Conservation (phyloP, 2,888 invertebrate species). For the Cantharis flavilabris region DNA sequence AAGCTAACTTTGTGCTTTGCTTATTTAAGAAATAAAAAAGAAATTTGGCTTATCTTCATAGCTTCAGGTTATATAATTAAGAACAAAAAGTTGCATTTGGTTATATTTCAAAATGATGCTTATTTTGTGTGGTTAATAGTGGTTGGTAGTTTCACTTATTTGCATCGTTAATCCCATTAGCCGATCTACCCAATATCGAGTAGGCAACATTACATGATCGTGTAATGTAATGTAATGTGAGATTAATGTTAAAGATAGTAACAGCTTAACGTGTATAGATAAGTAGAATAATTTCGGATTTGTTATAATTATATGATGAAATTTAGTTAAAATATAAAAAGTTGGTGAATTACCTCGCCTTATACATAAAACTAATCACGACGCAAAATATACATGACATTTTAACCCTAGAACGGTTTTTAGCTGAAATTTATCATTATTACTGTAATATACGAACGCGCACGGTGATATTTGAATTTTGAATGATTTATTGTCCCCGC, state of each 20-base stretch:
- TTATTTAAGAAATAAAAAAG: not conserved
- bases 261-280: not conserved
- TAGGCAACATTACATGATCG: not conserved
- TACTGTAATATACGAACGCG: slow-evolving; percentile 10
- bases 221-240: not conserved
- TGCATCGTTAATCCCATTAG: not conserved
- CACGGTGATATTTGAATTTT: slow-evolving; percentile 20
- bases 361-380: not conserved
- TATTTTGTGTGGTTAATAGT: not conserved
- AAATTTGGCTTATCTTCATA: not conserved
- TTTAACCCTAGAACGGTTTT: slow-evolving; percentile 1
- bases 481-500: slow-evolving; percentile 14
- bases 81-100: not conserved
- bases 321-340: not conserved
- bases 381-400: slow-evolving; percentile 1
- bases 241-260: not conserved
- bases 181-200: not conserved
- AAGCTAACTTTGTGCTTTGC: not conserved
- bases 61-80: not conserved
- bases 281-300: not conserved
- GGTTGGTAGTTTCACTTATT: not conserved
- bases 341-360: not conserved
- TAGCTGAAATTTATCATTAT: slow-evolving; percentile 2
- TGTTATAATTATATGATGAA: not conserved
- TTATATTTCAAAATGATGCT: not conserved